Conservation (phyloP, 1,140 invertebrate species). For the Papilio dardanus region DNA sequence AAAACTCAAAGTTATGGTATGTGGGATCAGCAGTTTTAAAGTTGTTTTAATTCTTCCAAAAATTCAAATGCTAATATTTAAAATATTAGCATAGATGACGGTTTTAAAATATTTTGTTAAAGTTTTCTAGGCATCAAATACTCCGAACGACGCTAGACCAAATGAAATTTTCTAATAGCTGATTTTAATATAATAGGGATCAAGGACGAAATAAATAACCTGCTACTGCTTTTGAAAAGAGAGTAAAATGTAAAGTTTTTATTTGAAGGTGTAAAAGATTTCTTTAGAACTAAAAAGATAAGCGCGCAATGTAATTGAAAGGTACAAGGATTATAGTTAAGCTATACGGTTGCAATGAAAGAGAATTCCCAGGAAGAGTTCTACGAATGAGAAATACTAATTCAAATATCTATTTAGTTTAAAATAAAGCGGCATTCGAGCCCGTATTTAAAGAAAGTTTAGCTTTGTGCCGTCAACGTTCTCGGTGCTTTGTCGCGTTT, state of each 20-base stretch:
- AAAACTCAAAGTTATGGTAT: too few species aligned
- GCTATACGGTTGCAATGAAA: not conserved
- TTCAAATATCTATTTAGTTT: not conserved
- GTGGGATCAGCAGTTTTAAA: too few species aligned
- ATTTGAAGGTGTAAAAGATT: not conserved
- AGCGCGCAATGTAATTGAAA: slow-evolving; percentile 7
- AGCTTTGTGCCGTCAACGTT: slow-evolving; percentile 7
- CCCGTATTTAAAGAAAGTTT: slow-evolving; percentile 35
- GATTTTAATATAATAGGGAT: too few species aligned
- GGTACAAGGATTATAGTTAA: not conserved
- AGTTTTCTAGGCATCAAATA: too few species aligned
- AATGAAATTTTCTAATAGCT: not conserved
- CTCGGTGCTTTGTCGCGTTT: not conserved
- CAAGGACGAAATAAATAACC: not conserved
- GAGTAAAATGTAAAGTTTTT: not conserved
- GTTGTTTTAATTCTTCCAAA: too few species aligned
- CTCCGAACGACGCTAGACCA: not conserved
- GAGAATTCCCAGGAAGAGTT: not conserved
- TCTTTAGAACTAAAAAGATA: too few species aligned
- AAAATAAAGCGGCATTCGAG: not conserved
- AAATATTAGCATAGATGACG: too few species aligned
- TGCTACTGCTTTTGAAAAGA: not conserved
- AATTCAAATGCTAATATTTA: too few species aligned
- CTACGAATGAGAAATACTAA: not conserved
- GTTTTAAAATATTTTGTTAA: too few species aligned